These are phyloP conservation scores for Penaeus indicus DNA, from an alignment of 1,140 invertebrate genomes.

Conservation along the genomic window DNA sequence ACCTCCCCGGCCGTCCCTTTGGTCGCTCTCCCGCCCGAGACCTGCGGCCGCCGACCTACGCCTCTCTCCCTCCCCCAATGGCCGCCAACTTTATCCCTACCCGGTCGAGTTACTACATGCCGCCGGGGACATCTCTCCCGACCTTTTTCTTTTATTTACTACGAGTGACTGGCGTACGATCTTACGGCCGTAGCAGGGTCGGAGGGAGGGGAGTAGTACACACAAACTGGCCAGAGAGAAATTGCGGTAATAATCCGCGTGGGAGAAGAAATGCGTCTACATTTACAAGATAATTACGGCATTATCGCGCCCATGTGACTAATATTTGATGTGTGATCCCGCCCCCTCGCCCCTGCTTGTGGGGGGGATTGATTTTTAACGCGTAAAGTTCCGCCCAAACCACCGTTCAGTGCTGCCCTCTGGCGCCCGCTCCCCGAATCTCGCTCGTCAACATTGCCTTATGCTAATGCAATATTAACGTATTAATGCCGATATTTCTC, in stretches of 20 bases:
- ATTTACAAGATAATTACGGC: slow-evolving; percentile 34
- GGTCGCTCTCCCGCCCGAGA: neutral
- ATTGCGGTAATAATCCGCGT: too few relatives aligned
- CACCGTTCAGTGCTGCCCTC: slow-evolving; percentile 61
- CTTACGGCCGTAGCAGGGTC: too few relatives aligned
- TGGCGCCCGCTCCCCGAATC: slow-evolving; percentile 48
- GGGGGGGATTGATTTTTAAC: slow-evolving; percentile 62
- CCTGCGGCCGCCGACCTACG: neutral
- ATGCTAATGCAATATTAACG: slow-evolving; percentile 64
- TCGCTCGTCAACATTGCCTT: slow-evolving; percentile 56
- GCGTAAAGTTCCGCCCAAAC: slow-evolving; percentile 63
- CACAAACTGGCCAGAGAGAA: too few relatives aligned
- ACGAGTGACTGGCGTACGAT: too few relatives aligned
- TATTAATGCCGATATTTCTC: slow-evolving; percentile 61
- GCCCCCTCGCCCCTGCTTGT: slow-evolving; percentile 49
- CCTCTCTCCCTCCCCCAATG: slow-evolving; percentile 43
- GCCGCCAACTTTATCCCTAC: slow-evolving; percentile 42
- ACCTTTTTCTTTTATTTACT: too few relatives aligned
- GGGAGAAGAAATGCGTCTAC: too few relatives aligned
- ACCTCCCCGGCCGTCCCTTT: neutral
- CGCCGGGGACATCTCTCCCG: slow-evolving; percentile 36
- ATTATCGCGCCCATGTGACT: slow-evolving; percentile 51
- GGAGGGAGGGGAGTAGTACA: too few relatives aligned
- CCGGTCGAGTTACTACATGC: slow-evolving; percentile 51
- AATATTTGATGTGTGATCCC: slow-evolving; percentile 63